Percentiles rank a stretch among this genome's conserved stretches.
phyloP scores from a whole-genome alignment of 2,888 invertebrate species.

The Mystacides longicornis region DNA sequence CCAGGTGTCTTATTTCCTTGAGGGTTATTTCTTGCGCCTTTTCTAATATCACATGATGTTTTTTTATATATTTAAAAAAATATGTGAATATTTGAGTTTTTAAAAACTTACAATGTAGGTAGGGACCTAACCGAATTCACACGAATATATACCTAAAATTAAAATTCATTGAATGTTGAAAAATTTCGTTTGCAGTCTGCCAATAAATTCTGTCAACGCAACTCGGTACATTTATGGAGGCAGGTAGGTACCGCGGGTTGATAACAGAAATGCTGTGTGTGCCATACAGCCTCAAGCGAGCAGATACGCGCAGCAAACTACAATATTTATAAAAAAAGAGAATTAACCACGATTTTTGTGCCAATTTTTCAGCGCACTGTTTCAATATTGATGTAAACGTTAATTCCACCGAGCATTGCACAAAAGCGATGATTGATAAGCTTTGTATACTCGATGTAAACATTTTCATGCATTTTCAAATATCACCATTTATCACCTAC shows the following conservation, averaged over 20 bases:
- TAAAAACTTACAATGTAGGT: too few species aligned
- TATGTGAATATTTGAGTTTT: too few species aligned
- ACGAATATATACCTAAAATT: too few species aligned
- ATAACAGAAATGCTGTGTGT: too few species aligned
- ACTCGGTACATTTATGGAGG: too few species aligned
- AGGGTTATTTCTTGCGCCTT: not conserved
- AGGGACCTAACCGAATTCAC: too few species aligned
- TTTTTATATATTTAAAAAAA: not conserved
- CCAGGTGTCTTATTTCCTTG: not conserved
- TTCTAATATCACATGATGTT: not conserved
- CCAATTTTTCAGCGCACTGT: conserved; percentile 9
- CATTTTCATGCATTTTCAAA: too few species aligned
- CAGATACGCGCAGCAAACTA: not conserved
- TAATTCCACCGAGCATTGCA: conserved; percentile 26
- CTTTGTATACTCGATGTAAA: too few species aligned
- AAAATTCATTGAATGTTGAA: too few species aligned
- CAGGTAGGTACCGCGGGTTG: too few species aligned
- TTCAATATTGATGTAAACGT: conserved; percentile 15
- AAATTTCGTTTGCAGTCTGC: not conserved
- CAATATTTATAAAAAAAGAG: conserved; percentile 1
- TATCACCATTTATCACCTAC: too few species aligned
- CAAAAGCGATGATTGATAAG: conserved; percentile 25
- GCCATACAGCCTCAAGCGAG: too few species aligned
- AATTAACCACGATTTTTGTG: conserved; percentile 11
- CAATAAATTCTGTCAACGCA: not conserved